Percentiles rank a stretch among this genome's conserved stretches.
Conservation (phyloP, 2,113 vertebrate species). For the Actenoides lindsayi region DNA sequence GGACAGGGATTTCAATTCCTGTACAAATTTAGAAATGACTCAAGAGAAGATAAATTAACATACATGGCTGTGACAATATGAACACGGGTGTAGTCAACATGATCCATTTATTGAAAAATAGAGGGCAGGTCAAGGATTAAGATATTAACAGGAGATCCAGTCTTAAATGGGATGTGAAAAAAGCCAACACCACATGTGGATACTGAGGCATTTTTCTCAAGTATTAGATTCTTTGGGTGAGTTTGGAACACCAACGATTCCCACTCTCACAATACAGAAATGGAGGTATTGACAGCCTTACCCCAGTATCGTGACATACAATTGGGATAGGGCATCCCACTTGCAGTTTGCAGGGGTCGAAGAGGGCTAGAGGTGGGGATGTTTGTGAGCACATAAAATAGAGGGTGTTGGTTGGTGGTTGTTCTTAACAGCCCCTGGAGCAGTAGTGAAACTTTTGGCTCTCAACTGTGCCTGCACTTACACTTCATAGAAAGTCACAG, state of each 20-base stretch:
- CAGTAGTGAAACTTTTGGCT: constrained; percentile 59
- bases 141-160: neutral
- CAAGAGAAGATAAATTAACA: constrained; percentile 51
- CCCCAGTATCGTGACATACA: neutral
- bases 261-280: constrained; percentile 15
- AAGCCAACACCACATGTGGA: constrained; percentile 14
- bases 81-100: neutral
- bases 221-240: constrained; percentile 42
- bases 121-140: neutral
- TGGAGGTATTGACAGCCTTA: constrained; percentile 36
- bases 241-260: constrained; percentile 1
- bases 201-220: constrained; percentile 37
- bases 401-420: neutral
- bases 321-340: neutral
- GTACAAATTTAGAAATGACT: constrained; percentile 60
- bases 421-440: neutral
- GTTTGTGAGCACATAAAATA: constrained; percentile 1
- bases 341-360: neutral
- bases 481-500: constrained; percentile 27
- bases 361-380: neutral
- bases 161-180: constrained; percentile 12
- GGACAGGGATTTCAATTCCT: constrained; percentile 36
- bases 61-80: constrained; percentile 46
- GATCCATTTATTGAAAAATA: constrained; percentile 24
- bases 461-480: constrained; percentile 9